These are phyloP conservation scores for Microctenopoma lineatum DNA, from an alignment of 2,797 vertebrate genomes.

Conservation along the genomic window DNA sequence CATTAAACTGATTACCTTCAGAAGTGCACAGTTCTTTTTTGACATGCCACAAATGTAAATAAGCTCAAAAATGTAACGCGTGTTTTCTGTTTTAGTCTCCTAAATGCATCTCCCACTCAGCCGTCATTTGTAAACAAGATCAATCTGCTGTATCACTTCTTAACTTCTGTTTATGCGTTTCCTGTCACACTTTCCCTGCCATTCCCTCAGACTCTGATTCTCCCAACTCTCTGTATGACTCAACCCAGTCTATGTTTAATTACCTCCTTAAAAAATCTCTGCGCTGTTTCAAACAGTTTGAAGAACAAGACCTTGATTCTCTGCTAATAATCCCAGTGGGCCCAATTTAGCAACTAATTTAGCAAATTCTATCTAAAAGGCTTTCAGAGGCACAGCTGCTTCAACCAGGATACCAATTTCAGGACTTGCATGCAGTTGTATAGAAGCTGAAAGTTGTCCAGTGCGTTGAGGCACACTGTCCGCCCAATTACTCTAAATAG, in stretches of 20 bases:
- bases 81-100: not conserved
- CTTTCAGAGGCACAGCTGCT: slow-evolving; percentile 62
- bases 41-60: slow-evolving; percentile 1
- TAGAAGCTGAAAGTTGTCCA: slow-evolving; percentile 43
- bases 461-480: slow-evolving; percentile 43
- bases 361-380: slow-evolving; percentile 79
- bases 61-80: not conserved
- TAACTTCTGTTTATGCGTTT: slow-evolving; percentile 17
- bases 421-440: slow-evolving; percentile 49
- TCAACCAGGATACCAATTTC: slow-evolving; percentile 60
- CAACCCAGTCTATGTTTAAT: slow-evolving; percentile 61
- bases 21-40: not conserved
- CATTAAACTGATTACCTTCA: not conserved
- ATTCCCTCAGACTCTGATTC: slow-evolving; percentile 21
- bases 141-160: slow-evolving; percentile 7
- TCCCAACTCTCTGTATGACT: slow-evolving; percentile 47
- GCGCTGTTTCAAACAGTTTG: slow-evolving; percentile 68
- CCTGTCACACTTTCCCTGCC: slow-evolving; percentile 12
- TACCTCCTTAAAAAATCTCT: slow-evolving; percentile 62
- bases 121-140: slow-evolving; percentile 23
- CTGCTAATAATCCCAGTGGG: slow-evolving; percentile 79
- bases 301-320: slow-evolving; percentile 74
- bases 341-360: slow-evolving; percentile 80
- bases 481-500: slow-evolving; percentile 62
- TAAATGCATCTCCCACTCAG: slow-evolving; percentile 2